Evolutionary conservation across 2,113 vertebrate species (phyloP).

Genomic region (Bambusicola thoracicus): DNA sequence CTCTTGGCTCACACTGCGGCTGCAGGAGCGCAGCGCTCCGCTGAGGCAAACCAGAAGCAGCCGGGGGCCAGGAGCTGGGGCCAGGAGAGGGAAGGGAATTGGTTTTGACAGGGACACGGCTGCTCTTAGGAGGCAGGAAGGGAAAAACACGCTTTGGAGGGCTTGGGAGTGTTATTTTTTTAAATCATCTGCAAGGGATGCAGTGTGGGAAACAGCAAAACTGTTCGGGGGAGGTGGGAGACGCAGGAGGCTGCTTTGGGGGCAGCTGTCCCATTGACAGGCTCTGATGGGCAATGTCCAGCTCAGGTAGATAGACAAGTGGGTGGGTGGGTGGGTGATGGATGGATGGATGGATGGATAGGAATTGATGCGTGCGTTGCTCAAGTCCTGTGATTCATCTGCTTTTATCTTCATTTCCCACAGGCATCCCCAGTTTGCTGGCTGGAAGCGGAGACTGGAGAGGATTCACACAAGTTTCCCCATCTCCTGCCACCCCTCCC

Average conservation of each 20-base stretch:
- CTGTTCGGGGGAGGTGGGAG: neutral
- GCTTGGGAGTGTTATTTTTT: neutral
- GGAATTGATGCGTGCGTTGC: neutral
- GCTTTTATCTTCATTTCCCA: constrained; percentile 12
- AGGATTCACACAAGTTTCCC: neutral
- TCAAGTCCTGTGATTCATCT: neutral
- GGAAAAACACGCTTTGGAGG: constrained; percentile 1
- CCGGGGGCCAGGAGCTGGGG: neutral
- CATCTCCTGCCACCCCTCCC: neutral
- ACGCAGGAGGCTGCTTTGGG: neutral
- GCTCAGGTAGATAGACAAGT: neutral
- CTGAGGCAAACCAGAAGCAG: neutral
- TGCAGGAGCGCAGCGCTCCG: neutral
- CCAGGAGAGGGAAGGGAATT: fast-evolving
- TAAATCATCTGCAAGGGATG: neutral
- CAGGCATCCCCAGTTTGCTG: constrained; percentile 8
- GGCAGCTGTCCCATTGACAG: neutral
- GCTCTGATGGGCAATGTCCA: neutral
- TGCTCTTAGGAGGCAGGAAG: constrained; percentile 17
- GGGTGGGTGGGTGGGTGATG: neutral
- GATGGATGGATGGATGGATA: neutral
- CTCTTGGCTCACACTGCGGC: constrained; percentile 30
- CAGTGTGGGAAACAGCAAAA: neutral
- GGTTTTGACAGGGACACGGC: neutral
- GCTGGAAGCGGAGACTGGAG: constrained; percentile 30